Evolutionary conservation across 1,140 invertebrate genomes (phyloP).

Genomic region (Trichonephila clavata): DNA sequence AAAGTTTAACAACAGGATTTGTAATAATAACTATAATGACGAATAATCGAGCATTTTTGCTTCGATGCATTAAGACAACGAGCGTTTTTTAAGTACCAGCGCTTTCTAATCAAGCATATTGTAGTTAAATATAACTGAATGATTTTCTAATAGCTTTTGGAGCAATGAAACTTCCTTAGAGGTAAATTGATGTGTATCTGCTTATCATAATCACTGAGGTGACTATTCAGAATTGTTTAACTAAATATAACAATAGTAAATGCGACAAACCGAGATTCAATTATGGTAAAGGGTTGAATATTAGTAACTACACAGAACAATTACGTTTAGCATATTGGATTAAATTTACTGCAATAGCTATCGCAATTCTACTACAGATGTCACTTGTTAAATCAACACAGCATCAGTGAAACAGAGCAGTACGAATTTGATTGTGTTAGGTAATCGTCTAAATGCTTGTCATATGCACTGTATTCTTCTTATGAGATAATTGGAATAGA

Average conservation of each 20-base stretch:
- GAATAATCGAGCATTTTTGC: too few relatives aligned
- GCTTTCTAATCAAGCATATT: too few relatives aligned
- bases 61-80: too few relatives aligned
- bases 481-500: neutral
- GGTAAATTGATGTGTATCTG: neutral
- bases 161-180: too few relatives aligned
- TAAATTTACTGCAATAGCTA: constrained; percentile 36
- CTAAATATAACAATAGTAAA: neutral
- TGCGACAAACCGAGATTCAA: constrained; percentile 15
- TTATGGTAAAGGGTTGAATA: constrained; percentile 30
- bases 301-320: constrained; percentile 26
- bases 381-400: constrained; percentile 17
- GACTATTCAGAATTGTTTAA: constrained; percentile 37
- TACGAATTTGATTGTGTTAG: neutral
- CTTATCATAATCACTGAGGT: neutral
- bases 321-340: constrained; percentile 46
- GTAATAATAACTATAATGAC: too few relatives aligned
- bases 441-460: neutral
- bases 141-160: too few relatives aligned
- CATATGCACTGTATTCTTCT: neutral
- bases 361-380: neutral
- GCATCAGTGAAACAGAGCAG: constrained; percentile 2
- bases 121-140: too few relatives aligned
- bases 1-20: too few relatives aligned
- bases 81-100: too few relatives aligned